Base-by-base conservation (phyloP, 2,888 invertebrate species). In the Rhingia rostrata region DNA sequence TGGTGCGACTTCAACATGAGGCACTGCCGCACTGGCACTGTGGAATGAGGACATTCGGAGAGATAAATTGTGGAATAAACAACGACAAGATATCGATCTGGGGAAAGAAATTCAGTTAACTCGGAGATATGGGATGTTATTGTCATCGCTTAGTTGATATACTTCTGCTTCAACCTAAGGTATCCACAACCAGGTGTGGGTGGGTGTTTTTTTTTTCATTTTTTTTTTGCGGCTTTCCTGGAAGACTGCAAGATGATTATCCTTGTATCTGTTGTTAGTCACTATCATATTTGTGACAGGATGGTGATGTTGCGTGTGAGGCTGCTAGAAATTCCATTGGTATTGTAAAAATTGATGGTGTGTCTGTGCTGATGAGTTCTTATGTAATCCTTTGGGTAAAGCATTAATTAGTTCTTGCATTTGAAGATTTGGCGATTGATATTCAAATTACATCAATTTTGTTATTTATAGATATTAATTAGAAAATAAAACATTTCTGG, bases 1-100 rank as follows among this genome's bases (percentile, higher is more conserved):
- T 5, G 14, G 47, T 12, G 30, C 22, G 22, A 22, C 1, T 22
- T 22, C 22, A 22, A 22, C 22, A 22, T 22, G 22, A 22, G 35
- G 32, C 0, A 14, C 12, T 60, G 47, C 4, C 12, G 53, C 12
- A 14, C 4, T 33, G 10, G 10, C 4, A 14, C 14, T 9, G 12
- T 4, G 58, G 9, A 14, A 10, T 37, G 49, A 66, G 35, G 41
- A 47, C 54, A 60, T 69, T 69, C 22, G 22, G 47, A 61, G 54
- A 63, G 49, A 78, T 70, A 78, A 78, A 78, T 77, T 77, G 77
- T 61, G 77, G 54, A 78, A 72, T 82, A 78, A 82, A 82, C 66
- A 83, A 79, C 69, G 69, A 58, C 74, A 58, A 12, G 64, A 79
- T 79, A 84, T 79, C 69, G 79, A 84, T 84, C 79, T 63, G 35